Evolutionary conservation across 2,797 vertebrate species (phyloP), one percentile per base, ranked within the genome.

Genomic region (Pangasius sanitwongsei): DNA sequence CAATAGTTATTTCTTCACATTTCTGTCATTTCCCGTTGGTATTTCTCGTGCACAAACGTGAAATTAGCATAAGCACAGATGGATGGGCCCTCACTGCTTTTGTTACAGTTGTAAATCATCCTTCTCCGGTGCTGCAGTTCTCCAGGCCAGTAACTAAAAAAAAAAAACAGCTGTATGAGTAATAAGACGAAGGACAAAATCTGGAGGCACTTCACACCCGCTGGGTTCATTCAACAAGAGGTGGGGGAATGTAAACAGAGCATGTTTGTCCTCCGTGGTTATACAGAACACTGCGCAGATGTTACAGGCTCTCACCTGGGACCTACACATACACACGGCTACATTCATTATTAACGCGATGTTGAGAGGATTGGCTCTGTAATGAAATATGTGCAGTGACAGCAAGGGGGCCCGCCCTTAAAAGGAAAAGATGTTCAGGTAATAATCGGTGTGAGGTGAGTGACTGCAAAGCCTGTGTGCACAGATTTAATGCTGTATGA

Each of bases 271-370:
- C 74, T 89, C 34, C 12, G 41, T 74, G 75, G 61, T 55, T 81
- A 4, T 70, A 57, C 44, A 50, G 83, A 89, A 77, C 87, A 63
- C 85, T 25, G 59, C 48, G 28, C 81, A 87, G 81, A 89, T 89
- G 89, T 78, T 83, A 59, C 78, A 69, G 80, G 28, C 44, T 69
- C 67, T 72, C 87, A 37, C 59, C 65, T 70, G 67, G 81, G 87
- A 86, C 83, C 69, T 31, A 57, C 82, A 88, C 89, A 48, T 41
- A 61, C 12, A 75, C 88, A 74, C 31, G 41, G 34, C 72, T 63
- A 23, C 55, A 89, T 92, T 85, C 86, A 89, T 90, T 89, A 89
- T 92, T 91, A 91, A 92, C 91, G 65, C 84, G 85, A 11, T 88
- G 88, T 70, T n/a, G 41, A 77, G 77, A 87, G 91, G 82, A 87